Conservation (phyloP, 2,113 vertebrate species). For the Corydoras maculifer region DNA sequence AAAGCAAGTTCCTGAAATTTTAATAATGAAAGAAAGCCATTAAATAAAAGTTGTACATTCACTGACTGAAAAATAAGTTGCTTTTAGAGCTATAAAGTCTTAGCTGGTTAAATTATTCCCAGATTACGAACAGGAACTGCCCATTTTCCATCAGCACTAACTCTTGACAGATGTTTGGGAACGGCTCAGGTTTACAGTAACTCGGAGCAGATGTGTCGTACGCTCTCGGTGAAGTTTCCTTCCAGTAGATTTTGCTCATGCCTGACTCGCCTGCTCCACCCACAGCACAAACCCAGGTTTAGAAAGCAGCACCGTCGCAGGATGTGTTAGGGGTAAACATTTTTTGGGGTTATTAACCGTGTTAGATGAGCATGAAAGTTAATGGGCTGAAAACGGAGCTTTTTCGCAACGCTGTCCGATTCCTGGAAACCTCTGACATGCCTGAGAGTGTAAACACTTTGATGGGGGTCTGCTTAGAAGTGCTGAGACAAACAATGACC, state of each 20-base stretch:
- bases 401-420: constrained; percentile 30
- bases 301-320: constrained; percentile 20
- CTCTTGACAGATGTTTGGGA: constrained; percentile 71
- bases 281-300: background rate
- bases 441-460: constrained; percentile 52
- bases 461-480: constrained; percentile 54
- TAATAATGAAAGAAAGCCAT: background rate
- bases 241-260: constrained; percentile 28
- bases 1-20: background rate
- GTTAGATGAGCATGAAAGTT: constrained; percentile 52
- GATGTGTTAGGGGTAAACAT: constrained; percentile 3
- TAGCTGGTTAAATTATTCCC: constrained; percentile 64
- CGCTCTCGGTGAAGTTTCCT: constrained; percentile 27
- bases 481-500: constrained; percentile 44
- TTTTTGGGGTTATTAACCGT: constrained; percentile 47
- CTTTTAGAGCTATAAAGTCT: constrained; percentile 55
- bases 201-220: constrained; percentile 56
- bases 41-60: constrained; percentile 9
- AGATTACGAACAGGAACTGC: constrained; percentile 73
- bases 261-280: background rate
- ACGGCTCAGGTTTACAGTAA: constrained; percentile 57
- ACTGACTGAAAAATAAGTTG: background rate
- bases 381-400: constrained; percentile 46
- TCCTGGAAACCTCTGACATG: constrained; percentile 41
- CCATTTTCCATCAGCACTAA: constrained; percentile 69